Evolutionary conservation across 2,888 invertebrate genomes (phyloP).

Genomic region (Spatulosminthurus flaviceps): DNA sequence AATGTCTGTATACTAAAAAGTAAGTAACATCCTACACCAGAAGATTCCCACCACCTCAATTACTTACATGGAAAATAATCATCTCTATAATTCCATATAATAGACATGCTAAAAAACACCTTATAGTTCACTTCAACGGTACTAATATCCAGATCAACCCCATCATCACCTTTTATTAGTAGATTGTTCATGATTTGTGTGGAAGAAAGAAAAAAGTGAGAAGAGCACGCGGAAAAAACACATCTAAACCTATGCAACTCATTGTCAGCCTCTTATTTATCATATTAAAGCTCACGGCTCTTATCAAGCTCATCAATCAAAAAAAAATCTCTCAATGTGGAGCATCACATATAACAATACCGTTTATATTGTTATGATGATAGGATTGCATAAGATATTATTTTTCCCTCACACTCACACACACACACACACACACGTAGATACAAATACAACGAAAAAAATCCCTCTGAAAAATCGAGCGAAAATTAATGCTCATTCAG

Average conservation of each 20-base stretch:
- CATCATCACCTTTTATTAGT: not conserved
- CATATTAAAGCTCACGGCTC: too few species aligned
- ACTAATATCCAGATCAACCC: not conserved
- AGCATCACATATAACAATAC: not conserved
- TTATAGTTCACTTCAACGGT: too few species aligned
- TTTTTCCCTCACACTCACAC: conserved; percentile 3
- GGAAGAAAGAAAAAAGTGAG: too few species aligned
- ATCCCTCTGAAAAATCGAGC: not conserved
- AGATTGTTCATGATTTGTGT: not conserved
- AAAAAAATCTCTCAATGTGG: conserved; percentile 9
- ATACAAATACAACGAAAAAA: too few species aligned
- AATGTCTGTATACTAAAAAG: too few species aligned
- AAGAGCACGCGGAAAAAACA: conserved; percentile 18
- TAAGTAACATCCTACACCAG: too few species aligned
- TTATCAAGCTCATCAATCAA: conserved; percentile 1
- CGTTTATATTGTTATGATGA: not conserved
- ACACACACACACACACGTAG: too few species aligned
- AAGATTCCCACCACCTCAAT: not conserved
- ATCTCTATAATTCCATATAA: not conserved
- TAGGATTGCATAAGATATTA: conserved; percentile 7
- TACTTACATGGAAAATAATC: too few species aligned
- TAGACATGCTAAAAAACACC: too few species aligned
- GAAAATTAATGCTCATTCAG: conserved; percentile 2
- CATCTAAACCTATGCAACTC: not conserved
- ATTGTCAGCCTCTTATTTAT: too few species aligned